Base-by-base conservation (phyloP, 2,888 invertebrate genomes). In the Andrena chrysosceles region DNA sequence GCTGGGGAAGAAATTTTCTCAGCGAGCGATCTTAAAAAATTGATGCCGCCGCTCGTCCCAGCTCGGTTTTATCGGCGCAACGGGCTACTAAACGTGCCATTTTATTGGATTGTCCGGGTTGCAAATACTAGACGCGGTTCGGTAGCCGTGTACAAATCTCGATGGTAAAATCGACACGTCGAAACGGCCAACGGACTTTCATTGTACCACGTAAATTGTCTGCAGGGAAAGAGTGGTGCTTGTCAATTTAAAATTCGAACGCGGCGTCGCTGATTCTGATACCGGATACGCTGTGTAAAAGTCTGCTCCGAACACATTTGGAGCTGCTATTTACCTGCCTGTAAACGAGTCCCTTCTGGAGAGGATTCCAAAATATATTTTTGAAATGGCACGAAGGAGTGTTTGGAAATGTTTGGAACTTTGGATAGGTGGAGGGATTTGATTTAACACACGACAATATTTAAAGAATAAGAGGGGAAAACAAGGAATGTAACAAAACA, bases 1-100 rank as follows among this genome's bases (percentile, higher is more conserved):
- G 26, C 2, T 16, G 56, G 33, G 42, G 52, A 66, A 71, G 72
- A 81, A 83, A 81, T 78, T 85, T 76, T 69, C 79, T 69, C 77
- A 49, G 72, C 66, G 26, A 56, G 71, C 7, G 81, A 75, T 59
- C 81, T 88, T 88, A 87, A 88, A 88, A 88, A 87, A 88, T 85
- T 88, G 87, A 88, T 82, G 77, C 83, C 62, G 29, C 64, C 10
- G 72, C 69, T 82, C 80, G 83, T 83, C 68, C 69, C 56, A 35
- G 64, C 52, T 64, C 59, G 76, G 77, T 87, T 88, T 88, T 88
- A 88, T 88, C 83, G 88, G 26, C 31, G 64, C 77, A 80, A 87
- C 88, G 77, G 85, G 71, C 85, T 81, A 87, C 87, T 86, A 86
- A 87, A 88, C 81, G 86, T 83, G 80, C 83, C 76, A 77, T 81